Evolutionary conservation across 2,888 invertebrate species (phyloP).

Genomic region (Eupithecia subfuscata): DNA sequence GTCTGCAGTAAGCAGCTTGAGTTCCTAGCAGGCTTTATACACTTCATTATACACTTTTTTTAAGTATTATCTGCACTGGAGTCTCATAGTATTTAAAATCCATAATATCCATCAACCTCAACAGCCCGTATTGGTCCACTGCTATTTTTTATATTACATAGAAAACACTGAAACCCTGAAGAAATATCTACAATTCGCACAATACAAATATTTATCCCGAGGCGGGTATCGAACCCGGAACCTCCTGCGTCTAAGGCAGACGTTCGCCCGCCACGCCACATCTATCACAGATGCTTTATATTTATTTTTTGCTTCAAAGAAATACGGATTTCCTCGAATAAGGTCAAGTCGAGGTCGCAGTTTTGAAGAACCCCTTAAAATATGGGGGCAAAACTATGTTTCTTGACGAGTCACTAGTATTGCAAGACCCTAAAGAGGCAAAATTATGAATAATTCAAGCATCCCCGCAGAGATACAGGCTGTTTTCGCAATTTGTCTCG

Average conservation of each 20-base stretch:
- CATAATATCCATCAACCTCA: too few relatives aligned
- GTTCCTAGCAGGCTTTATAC: background rate
- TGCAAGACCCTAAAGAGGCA: slow-evolving; percentile 36
- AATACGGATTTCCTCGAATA: background rate
- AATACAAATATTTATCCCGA: too few relatives aligned
- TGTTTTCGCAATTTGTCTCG: slow-evolving; percentile 47
- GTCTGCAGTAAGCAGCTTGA: slow-evolving; percentile 8
- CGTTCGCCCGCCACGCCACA: too few relatives aligned
- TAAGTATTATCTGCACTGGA: too few relatives aligned
- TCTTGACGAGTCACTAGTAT: slow-evolving; percentile 1
- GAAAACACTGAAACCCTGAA: too few relatives aligned
- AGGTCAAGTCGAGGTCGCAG: background rate
- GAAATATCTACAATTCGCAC: too few relatives aligned
- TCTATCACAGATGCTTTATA: too few relatives aligned
- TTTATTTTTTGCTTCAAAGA: background rate
- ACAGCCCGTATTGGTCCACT: too few relatives aligned
- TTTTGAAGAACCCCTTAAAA: background rate
- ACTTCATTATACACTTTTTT: background rate
- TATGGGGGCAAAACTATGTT: background rate
- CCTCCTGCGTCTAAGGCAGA: too few relatives aligned
- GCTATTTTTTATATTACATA: too few relatives aligned
- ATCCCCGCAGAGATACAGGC: slow-evolving; percentile 31
- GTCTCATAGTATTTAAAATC: too few relatives aligned
- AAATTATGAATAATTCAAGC: slow-evolving; percentile 61
- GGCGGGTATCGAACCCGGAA: too few relatives aligned